Conservation (phyloP, 2,797 vertebrate species). For the Psittacula derbiana region DNA sequence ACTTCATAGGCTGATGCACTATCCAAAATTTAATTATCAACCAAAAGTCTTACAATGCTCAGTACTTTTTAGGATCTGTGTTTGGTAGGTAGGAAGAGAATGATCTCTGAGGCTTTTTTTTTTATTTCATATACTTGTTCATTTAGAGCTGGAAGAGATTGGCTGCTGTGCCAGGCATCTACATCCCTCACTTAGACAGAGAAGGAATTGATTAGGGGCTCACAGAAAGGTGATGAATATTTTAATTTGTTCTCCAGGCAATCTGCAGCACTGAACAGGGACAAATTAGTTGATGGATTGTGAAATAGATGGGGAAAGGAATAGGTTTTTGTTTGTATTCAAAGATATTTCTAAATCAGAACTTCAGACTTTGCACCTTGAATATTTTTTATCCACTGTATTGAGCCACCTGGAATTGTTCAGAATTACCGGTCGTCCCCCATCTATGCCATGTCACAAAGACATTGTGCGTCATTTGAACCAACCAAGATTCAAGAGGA, state of each 20-base stretch:
- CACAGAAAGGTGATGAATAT: not conserved
- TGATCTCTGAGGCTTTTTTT: not conserved
- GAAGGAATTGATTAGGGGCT: not conserved
- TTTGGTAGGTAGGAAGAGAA: not conserved
- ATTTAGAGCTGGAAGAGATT: not conserved
- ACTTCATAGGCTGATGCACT: not conserved
- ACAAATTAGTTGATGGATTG: not conserved
- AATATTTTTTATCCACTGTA: not conserved
- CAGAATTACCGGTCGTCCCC: not conserved
- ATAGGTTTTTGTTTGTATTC: not conserved
- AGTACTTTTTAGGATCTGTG: not conserved
- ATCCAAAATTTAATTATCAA: not conserved
- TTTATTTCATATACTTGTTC: not conserved
- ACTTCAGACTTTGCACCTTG: not conserved
- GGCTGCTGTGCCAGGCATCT: not conserved
- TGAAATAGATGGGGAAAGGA: not conserved
- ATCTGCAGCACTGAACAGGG: not conserved
- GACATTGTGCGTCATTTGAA: not conserved
- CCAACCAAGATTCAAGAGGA: not conserved
- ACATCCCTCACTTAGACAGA: accelerated
- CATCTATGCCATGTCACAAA: not conserved
- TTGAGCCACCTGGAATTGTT: not conserved
- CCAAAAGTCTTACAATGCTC: not conserved
- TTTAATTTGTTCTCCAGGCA: not conserved
- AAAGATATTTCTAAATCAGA: not conserved